Evolutionary conservation across 2,113 vertebrate genomes (phyloP), one percentile per base, ranked within the genome.

Genomic region (Natator depressus): DNA sequence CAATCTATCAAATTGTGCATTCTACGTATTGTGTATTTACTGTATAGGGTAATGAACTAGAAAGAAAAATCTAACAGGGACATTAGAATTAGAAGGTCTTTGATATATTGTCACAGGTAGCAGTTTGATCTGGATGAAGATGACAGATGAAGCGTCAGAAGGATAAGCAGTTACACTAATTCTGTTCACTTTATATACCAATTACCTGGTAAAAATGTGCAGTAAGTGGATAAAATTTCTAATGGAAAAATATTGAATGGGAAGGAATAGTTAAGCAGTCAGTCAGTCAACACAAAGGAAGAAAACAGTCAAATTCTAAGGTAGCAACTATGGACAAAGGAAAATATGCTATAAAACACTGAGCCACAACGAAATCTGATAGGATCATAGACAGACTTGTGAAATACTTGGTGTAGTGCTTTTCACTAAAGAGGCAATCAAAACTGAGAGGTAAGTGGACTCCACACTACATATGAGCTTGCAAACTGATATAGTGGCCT

Each of bases 371-470:
- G 93, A 91, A 90, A 92, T 84, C 79, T 38, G 76, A 86, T 92
- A 55, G 84, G 62, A 96, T 93, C 90, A 91, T 95, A 90, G 93
- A 94, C 47, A 90, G 46, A 69, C 93, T 85, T 84, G 93, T 85
- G 96, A 97, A 97, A 12, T 13, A 72, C 7, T 4, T 59, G 20
- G 72, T 95, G 50, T 89, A 89, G 96, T 82, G 54, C 80, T 78
- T 72, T 53, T 86, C 54, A 59, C 50, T 82, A 62, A 95, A 88
- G 75, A 95, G 42, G 76, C 79, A 19, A 62, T n/a, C 31, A 81
- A 38, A 95, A 89, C 95, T 96, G 80, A n/a, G 35, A 35, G 19
- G 19, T 38, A 31, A 75, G 3, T 5, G 5, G n/a, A 75, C 57
- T 93, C 83, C 35, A 93, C 78, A 91, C 82, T 89, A 90, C 38